Base-by-base conservation (phyloP, 2,797 vertebrate species). In the Vultur gryphus region DNA sequence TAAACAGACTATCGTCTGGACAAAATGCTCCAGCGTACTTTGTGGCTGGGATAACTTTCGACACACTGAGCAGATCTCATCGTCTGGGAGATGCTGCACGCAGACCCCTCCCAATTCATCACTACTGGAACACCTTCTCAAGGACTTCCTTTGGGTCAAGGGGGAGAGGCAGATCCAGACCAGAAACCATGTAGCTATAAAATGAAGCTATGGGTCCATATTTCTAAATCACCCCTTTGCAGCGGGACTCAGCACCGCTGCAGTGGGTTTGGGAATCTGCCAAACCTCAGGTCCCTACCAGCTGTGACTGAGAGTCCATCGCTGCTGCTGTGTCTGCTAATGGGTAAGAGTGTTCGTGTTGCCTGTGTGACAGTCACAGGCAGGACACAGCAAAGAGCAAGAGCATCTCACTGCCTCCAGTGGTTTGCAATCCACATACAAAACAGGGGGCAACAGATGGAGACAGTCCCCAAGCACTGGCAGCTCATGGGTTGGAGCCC, bases 261-360 rank as follows among this genome's bases (percentile, higher is more conserved):
- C 23, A 13, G 25, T 18, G 44, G 33, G n/a, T 78, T 44, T 85
- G 59, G 55, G 33, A 37, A 14, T 17, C 8, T 83, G 52, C 25
- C 58, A 81, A 39, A 37, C 23, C 43, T 44, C 16, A 7, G 24
- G 18, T 57, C 54, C 54, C 9, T 54, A 18, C 39, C 71, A 28
- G 59, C 44, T 49, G 59, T 51, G 81, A 20, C 62, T 19, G 51
- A 33, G 52, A 52, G 20, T 9, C 46, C 72, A 37, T 43, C 29
- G 4, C 29, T 69, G 75, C 84, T 57, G 55, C 78, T 4, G 0
- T 3, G 12, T 16, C 58, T 87, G 69, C 52, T 41, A 4, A 31
- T 1, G 31, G 39, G 39, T 31, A 12, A 0, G 0, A 89, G 43
- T 8, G 9, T 17, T 35, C 7, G 0, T 6, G 4, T 16, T 52